Conservation (phyloP, 2,888 invertebrate genomes). For the Ornithoptera priamus region DNA sequence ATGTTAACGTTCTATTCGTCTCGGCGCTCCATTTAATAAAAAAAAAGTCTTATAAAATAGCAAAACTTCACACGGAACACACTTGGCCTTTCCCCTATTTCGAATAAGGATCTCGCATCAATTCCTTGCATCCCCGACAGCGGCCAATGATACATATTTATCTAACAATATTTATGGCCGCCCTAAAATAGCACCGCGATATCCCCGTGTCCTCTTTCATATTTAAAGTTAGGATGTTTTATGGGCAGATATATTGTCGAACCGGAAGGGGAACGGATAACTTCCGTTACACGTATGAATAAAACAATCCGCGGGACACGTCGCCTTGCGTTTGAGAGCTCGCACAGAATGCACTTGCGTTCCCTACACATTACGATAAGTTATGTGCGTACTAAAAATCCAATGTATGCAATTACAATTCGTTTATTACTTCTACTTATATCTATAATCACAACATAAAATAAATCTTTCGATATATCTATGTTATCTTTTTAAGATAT, state of each 20-base stretch:
- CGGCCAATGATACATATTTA: slow-evolving; percentile 76
- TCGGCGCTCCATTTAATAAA: no score
- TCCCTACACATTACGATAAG: background rate
- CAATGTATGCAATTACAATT: background rate
- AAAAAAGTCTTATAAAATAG: background rate
- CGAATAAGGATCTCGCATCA: slow-evolving; percentile 47
- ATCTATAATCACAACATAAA: no score
- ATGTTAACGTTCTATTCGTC: no score
- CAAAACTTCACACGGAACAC: background rate
- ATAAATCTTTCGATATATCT: no score
- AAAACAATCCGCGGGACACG: slow-evolving; percentile 38
- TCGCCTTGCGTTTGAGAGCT: slow-evolving; percentile 4
- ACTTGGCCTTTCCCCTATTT: slow-evolving; percentile 16
- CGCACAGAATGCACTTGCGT: background rate
- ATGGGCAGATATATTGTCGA: slow-evolving; percentile 51
- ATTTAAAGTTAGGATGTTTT: slow-evolving; percentile 72
- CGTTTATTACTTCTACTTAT: background rate
- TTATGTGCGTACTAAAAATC: background rate
- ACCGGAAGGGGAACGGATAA: slow-evolving; percentile 53
- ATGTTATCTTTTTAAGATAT: no score
- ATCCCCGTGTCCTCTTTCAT: slow-evolving; percentile 59
- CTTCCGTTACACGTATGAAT: slow-evolving; percentile 42
- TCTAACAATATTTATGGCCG: slow-evolving; percentile 73
- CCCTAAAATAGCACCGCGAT: slow-evolving; percentile 59
- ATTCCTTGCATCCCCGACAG: slow-evolving; percentile 55